Conservation (phyloP, 2,888 invertebrate genomes). For the Drosophila quinaria region DNA sequence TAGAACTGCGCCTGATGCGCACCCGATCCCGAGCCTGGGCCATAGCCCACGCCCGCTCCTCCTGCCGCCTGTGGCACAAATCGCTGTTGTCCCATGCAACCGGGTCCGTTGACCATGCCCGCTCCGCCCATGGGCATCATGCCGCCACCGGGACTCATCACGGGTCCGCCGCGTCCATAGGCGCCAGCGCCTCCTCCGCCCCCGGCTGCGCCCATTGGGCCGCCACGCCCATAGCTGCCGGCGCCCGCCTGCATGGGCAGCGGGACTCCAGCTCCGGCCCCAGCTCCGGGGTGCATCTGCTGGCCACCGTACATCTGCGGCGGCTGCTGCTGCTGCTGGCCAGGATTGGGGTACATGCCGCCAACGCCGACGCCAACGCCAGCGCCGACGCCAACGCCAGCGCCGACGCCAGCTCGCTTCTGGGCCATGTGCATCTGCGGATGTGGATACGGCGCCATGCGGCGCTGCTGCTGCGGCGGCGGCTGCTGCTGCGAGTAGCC, state of each 20-base stretch:
- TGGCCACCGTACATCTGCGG: constrained; percentile 83
- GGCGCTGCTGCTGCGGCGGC: constrained; percentile 86
- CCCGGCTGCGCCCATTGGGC: constrained; percentile 74
- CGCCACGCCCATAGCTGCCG: constrained; percentile 85
- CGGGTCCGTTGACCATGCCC: constrained; percentile 73
- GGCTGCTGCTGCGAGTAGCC: constrained; percentile 87
- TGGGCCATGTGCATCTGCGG: constrained; percentile 95
- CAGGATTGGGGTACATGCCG: constrained; percentile 86
- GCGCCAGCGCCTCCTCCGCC: constrained; percentile 63
- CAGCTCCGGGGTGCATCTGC: constrained; percentile 82
- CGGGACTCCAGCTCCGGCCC: constrained; percentile 84
- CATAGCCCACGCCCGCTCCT: constrained; percentile 75
- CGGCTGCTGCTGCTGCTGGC: constrained; percentile 85
- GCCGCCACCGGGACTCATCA: constrained; percentile 84
- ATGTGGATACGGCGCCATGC: constrained; percentile 94
- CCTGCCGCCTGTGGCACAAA: constrained; percentile 83
- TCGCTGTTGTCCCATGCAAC: constrained; percentile 80
- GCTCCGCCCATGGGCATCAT: constrained; percentile 72
- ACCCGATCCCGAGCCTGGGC: constrained; percentile 64
- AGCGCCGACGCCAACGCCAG: constrained; percentile 61
- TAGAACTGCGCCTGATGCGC: constrained; percentile 83
- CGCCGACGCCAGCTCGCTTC: constrained; percentile 86
- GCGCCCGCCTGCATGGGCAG: constrained; percentile 85
- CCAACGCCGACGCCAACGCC: constrained; percentile 60
- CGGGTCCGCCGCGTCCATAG: constrained; percentile 77